Base-by-base conservation (phyloP, 2,888 invertebrate genomes). In the Pseudoips prasinana region DNA sequence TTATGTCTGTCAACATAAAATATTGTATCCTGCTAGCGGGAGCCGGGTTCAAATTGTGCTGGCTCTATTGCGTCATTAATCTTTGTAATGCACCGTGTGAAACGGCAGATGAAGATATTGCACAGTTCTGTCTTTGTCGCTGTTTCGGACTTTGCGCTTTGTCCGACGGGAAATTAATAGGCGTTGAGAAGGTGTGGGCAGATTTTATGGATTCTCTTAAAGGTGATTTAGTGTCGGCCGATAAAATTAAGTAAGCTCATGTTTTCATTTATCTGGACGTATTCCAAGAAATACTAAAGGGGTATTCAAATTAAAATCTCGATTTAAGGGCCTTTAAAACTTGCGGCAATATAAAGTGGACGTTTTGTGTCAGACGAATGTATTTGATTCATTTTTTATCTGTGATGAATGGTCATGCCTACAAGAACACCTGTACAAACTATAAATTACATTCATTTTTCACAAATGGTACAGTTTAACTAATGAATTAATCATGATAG, bases 1-100 rank as follows among this genome's bases (percentile, higher is more conserved):
- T 86, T 85, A 85, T 80, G 85, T 86, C 88, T 87, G 87, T 87
- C 88, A 86, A 84, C 84, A 73, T 88, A 83, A 87, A 86, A 87
- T 87, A 87, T 88, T 82, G 84, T 84, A 87, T 87, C 87, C 87
- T 87, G 85, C 65, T 67, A 68, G 66, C 76, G 77, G 71, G 68
- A 78, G 73, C 68, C 66, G 67, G 72, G 81, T 72, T 81, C 82
- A 76, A 83, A 85, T 82, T 84, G 81, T 78, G 71, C 74, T 69
- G 78, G 70, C 70, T 79, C 80, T 80, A 81, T 80, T 78, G 77
- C 77, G 58, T 66, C 77, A 83, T 86, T 83, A 76, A 83, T 86
- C 85, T 82, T 73, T 67, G 81, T 81, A 73, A 72, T 72, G 76
- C 74, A 72, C 63, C 78, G 78, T 76, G 80, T 75, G 81, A 78